A percentile compares a stretch with the other conserved stretches of the same genome.
Conservation (phyloP, 2,113 vertebrate species). For the Rhabdomys dilectus region DNA sequence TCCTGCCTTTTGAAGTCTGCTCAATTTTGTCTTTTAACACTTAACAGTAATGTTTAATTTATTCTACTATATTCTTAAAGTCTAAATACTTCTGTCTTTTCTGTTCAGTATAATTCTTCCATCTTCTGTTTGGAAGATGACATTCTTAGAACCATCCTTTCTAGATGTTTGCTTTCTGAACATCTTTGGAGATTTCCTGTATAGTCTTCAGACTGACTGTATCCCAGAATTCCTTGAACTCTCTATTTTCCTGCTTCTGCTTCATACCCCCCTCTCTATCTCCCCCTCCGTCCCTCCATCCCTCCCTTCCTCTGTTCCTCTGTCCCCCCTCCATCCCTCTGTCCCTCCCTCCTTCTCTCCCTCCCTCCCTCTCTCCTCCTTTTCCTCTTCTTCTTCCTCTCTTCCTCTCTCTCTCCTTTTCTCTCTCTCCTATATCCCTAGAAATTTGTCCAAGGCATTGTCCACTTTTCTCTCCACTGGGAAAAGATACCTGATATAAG, state of each 20-base stretch:
- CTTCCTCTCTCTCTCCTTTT: no score
- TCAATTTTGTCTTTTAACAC: slow-evolving; percentile 19
- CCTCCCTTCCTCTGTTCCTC: no score
- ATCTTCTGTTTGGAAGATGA: background rate
- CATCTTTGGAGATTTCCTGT: background rate
- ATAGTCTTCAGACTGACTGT: background rate
- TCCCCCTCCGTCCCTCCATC: fast-evolving
- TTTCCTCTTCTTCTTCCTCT: no score
- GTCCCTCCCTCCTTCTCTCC: no score
- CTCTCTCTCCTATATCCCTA: background rate
- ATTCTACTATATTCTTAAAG: background rate
- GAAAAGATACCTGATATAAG: background rate
- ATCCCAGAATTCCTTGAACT: background rate
- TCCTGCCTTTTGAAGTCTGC: background rate
- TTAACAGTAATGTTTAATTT: background rate
- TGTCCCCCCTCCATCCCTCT: no score
- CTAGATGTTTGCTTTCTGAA: background rate
- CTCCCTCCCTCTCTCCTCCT: fast-evolving
- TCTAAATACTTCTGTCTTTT: background rate
- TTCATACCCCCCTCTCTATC: fast-evolving
- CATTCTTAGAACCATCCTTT: background rate
- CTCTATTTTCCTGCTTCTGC: background rate
- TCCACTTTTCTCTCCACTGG: background rate
- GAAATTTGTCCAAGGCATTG: background rate
- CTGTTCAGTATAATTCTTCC: background rate